Percentiles rank a stretch among this genome's conserved stretches.
Conservation (phyloP, 2,113 vertebrate genomes). For the Phoxinus phoxinus region DNA sequence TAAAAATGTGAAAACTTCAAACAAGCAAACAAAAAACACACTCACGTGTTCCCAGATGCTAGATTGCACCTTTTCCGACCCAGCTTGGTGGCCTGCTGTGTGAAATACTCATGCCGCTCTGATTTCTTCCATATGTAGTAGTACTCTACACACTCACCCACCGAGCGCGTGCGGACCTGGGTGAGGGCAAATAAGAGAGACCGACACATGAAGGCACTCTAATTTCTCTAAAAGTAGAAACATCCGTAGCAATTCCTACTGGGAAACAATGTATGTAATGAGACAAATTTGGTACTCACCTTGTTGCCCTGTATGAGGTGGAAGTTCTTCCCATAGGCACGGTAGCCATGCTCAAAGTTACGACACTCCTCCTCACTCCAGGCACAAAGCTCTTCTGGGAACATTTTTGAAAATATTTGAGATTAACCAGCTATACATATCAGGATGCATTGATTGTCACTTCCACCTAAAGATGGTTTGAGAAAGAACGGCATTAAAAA, state of each 20-base stretch:
- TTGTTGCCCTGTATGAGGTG: conserved; percentile 97
- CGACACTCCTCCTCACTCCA: conserved; percentile 95
- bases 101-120: conserved; percentile 89
- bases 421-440: neutral
- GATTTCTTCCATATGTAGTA: conserved; percentile 99
- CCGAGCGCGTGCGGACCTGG: conserved; percentile 93
- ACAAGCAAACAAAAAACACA: conserved; percentile 54
- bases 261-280: neutral
- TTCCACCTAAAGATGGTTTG: neutral
- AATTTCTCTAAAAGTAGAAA: neutral
- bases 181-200: neutral
- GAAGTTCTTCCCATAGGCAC: conserved; percentile 96
- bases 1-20: neutral
- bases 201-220: neutral
- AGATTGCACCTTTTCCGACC: conserved; percentile 88
- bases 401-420: neutral
- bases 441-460: neutral
- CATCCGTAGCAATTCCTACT: neutral
- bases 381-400: conserved; percentile 86
- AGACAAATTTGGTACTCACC: conserved; percentile 68
- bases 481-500: neutral
- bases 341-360: conserved; percentile 93
- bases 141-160: conserved; percentile 94
- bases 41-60: conserved; percentile 85
- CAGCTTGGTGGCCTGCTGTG: conserved; percentile 87